phyloP scores from a whole-genome alignment of 2,888 invertebrate genomes.

The Trachelus tabidus region DNA sequence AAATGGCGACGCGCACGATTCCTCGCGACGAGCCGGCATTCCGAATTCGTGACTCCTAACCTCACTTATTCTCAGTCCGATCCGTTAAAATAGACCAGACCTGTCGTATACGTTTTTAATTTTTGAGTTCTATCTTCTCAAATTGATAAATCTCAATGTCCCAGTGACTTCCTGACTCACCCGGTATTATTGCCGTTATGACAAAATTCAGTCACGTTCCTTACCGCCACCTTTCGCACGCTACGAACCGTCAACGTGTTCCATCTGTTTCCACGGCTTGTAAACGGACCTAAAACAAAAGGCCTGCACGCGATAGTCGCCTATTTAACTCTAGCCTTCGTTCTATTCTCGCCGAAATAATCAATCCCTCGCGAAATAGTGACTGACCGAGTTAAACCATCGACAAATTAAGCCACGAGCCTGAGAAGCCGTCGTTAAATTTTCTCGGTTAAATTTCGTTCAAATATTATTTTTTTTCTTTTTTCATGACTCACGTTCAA shows the following conservation, averaged over 20 bases:
- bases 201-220: background rate
- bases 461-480: background rate
- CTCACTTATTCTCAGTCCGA: too few species aligned
- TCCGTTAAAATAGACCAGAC: background rate
- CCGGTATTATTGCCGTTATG: background rate
- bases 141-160: background rate
- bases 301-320: background rate
- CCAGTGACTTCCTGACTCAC: background rate
- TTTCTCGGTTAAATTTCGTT: background rate
- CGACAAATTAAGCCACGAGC: background rate
- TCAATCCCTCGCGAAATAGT: background rate
- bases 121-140: background rate
- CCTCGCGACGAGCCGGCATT: too few species aligned
- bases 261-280: background rate
- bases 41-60: too few species aligned
- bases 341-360: background rate
- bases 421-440: background rate
- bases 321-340: background rate
- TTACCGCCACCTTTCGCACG: background rate
- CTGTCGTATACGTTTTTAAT: background rate
- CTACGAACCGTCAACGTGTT: background rate
- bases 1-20: too few species aligned
- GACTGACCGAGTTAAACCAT: background rate
- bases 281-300: background rate
- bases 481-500: background rate